Percentiles rank a stretch among this genome's conserved stretches.
Conservation (phyloP, 2,797 vertebrate species). For the Peromyscus eremicus region DNA sequence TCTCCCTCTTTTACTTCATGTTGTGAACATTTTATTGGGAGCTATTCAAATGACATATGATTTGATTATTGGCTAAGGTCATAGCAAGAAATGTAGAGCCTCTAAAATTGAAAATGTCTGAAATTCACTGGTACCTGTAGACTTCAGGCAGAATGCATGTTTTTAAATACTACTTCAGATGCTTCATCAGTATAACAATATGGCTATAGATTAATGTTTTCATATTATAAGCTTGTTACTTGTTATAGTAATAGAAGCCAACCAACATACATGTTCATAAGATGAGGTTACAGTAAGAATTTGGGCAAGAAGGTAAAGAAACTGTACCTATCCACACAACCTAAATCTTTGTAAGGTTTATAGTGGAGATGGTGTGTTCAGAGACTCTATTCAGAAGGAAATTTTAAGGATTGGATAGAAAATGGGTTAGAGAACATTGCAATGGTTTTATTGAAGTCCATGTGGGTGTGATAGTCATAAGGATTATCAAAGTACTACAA, state of each 20-base stretch:
- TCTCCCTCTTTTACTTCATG: background rate
- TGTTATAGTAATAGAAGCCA: background rate
- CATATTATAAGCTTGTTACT: background rate
- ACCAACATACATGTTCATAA: background rate
- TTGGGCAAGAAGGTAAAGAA: background rate
- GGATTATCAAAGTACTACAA: accelerated
- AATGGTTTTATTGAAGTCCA: background rate
- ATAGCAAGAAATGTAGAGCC: too few species aligned
- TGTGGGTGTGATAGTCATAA: background rate
- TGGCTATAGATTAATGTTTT: background rate
- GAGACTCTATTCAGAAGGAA: background rate
- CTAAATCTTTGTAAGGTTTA: background rate
- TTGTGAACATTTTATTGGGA: background rate
- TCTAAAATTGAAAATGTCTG: background rate
- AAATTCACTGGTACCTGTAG: background rate
- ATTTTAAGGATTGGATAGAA: background rate
- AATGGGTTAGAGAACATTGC: background rate
- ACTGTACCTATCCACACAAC: accelerated
- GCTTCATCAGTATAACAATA: accelerated
- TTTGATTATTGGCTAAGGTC: too few species aligned
- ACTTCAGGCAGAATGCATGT: background rate
- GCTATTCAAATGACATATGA: background rate
- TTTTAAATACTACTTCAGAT: background rate
- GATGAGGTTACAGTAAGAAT: accelerated
- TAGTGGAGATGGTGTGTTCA: background rate